Evolutionary conservation across 2,113 vertebrate species (phyloP).

Genomic region (Diadophis punctatus): DNA sequence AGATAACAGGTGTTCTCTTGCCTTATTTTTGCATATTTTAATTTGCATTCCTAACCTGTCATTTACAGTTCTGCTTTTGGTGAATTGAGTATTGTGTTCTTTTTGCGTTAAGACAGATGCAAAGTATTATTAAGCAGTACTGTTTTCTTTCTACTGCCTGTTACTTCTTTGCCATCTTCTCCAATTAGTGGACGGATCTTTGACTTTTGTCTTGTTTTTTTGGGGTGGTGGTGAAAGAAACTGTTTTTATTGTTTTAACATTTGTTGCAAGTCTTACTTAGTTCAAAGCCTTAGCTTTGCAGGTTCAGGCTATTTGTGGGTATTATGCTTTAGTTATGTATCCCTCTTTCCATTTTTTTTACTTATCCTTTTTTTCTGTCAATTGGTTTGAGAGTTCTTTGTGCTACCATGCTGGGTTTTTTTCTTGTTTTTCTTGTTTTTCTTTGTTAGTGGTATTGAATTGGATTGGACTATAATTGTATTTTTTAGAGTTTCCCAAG

Average conservation of each 20-base stretch:
- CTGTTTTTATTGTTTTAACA: neutral
- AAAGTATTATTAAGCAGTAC: no score
- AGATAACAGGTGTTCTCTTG: no score
- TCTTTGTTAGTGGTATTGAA: neutral
- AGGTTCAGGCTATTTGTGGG: neutral
- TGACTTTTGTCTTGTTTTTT: neutral
- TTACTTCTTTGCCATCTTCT: no score
- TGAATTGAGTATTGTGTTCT: no score
- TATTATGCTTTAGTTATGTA: neutral
- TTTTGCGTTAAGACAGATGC: no score
- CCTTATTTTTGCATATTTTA: no score
- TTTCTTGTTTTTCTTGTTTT: neutral
- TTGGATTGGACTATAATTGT: neutral
- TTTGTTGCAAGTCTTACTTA: neutral
- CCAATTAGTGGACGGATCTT: no score
- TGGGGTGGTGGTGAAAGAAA: neutral
- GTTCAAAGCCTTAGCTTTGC: neutral
- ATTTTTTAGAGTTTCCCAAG: neutral
- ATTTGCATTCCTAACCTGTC: no score
- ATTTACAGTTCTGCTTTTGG: no score
- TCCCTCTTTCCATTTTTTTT: neutral
- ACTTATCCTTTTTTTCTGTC: neutral
- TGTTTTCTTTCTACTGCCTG: no score
- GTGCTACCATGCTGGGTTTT: neutral
- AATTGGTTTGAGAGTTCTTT: neutral